Evolutionary conservation across 2,888 invertebrate species (phyloP), one percentile per base, ranked within the genome.

Genomic region (Nymphalis c-album): DNA sequence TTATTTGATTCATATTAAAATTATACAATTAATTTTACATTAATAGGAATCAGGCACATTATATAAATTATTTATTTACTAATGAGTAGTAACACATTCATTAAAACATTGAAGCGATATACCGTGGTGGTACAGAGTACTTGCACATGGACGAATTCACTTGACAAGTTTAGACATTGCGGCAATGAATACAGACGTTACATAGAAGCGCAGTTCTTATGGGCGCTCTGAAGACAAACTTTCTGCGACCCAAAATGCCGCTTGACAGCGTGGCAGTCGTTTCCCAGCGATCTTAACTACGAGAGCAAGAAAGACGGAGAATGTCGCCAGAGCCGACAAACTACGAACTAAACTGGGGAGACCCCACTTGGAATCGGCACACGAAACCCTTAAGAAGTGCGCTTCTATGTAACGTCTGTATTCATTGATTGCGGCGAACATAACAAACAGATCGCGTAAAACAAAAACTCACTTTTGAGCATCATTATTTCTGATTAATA

Each of bases 1-100:
- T 83, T 84, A 88, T 87, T 90, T 86, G 87, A 89, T 91, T 87
- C 90, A 81, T 87, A 87, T 85, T 87, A 88, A 85, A 83, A 86
- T 79, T 87, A 86, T 87, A 90, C 85, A 87, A 90, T 87, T 84
- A 90, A 88, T 86, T 86, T 84, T 90, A 91, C 83, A 88, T 85
- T 90, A 91, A 89, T 91, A 92, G 91, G 91, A 92, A 91, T 91
- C 91, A 90, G 91, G 90, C 91, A 90, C 89, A 89, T 89, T 86
- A 86, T 80, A 85, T 80, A 84, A 77, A 78, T 77, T 76, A 78
- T 77, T 81, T 87, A 90, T 85, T 78, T 76, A 82, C 85, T 88
- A 89, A 80, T 85, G 85, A 87, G 85, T 86, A 85, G 83, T 78
- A 76, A 75, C 78, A 74, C 22, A 55, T 55, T 77, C 47, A 78